These are phyloP conservation scores for Microcebus murinus DNA, from an alignment of 2,113 vertebrate genomes.

Conservation along the genomic window DNA sequence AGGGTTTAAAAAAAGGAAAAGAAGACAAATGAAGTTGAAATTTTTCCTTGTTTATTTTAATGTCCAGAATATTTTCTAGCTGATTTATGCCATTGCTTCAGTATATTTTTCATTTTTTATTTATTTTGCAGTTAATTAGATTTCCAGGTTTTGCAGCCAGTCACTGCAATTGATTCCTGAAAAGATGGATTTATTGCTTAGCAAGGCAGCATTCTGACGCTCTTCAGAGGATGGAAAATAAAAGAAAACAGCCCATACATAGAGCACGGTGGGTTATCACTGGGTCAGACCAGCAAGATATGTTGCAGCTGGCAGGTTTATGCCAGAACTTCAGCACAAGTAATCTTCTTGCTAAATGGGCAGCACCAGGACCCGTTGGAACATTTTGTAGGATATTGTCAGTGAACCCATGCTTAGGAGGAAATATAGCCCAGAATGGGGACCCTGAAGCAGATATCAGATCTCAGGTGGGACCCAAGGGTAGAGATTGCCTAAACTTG, in stretches of 20 bases:
- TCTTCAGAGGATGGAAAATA: conserved; percentile 76
- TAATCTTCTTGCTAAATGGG: conserved; percentile 34
- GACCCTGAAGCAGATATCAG: neutral
- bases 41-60: conserved; percentile 86
- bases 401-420: conserved; percentile 44
- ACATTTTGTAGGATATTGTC: conserved; percentile 39
- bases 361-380: conserved; percentile 35
- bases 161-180: conserved; percentile 87
- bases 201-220: conserved; percentile 83
- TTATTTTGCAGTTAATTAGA: conserved; percentile 88
- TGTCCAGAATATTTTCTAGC: conserved; percentile 81
- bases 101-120: conserved; percentile 81
- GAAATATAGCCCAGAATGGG: conserved; percentile 27
- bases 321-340: conserved; percentile 32
- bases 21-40: conserved; percentile 87
- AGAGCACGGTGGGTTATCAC: conserved; percentile 45
- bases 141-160: conserved; percentile 86
- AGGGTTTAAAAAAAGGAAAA: conserved; percentile 73
- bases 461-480: neutral
- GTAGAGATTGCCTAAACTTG: conserved; percentile 14
- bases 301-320: conserved; percentile 60
- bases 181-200: conserved; percentile 88
- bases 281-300: conserved; percentile 65
- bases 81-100: conserved; percentile 81
- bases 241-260: conserved; percentile 72